These are phyloP conservation scores for Lerema accius DNA, from an alignment of 1,140 invertebrate genomes.

Conservation along the genomic window DNA sequence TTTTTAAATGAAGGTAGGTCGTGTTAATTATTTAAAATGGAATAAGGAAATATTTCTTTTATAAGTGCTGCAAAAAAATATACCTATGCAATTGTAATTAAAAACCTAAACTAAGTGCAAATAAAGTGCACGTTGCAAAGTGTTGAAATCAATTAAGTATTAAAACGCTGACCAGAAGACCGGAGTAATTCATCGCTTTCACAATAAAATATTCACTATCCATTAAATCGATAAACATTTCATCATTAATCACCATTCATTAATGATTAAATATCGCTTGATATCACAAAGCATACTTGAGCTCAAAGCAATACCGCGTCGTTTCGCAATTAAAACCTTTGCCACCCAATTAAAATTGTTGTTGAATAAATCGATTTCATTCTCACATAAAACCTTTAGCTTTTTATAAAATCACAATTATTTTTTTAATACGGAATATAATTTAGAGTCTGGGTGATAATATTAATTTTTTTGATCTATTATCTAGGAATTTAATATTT, in stretches of 20 bases:
- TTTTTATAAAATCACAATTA: too few species aligned
- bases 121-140: not conserved
- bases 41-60: too few species aligned
- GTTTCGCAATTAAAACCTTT: not conserved
- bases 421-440: too few species aligned
- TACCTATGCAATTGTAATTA: not conserved
- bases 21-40: too few species aligned
- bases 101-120: not conserved
- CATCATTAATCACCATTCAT: not conserved
- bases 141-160: not conserved
- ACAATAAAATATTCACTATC: not conserved
- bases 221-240: not conserved
- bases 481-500: too few species aligned
- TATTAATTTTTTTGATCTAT: too few species aligned
- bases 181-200: not conserved
- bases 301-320: not conserved
- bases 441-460: too few species aligned
- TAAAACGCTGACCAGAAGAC: not conserved
- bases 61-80: too few species aligned
- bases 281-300: constrained; percentile 2
- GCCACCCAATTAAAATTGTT: constrained; percentile 1
- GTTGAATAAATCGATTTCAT: not conserved
- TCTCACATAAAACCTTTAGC: not conserved
- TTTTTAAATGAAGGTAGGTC: too few species aligned
- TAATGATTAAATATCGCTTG: constrained; percentile 3